phyloP scores from a whole-genome alignment of 2,113 vertebrate species.

The Mionectes macconnelli region DNA sequence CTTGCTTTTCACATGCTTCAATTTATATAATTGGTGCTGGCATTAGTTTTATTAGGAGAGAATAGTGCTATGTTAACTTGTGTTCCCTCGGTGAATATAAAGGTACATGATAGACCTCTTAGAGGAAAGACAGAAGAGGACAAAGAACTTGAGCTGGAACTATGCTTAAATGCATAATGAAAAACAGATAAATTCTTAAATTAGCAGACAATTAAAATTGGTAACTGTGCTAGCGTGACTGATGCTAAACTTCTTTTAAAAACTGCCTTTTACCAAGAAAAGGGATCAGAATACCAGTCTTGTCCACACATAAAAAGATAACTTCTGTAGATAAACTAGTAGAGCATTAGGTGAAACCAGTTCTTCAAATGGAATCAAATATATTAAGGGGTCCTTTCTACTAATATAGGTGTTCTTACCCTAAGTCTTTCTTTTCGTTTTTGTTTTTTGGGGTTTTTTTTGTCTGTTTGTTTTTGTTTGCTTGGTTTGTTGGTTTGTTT shows the following conservation, averaged over 20 bases:
- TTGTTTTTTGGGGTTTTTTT: too few species aligned
- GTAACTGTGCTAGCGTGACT: neutral
- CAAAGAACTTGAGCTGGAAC: neutral
- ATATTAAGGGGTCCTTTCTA: neutral
- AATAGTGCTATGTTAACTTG: neutral
- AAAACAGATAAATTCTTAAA: neutral
- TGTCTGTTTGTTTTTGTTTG: too few species aligned
- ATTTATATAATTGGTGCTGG: neutral
- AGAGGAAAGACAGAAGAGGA: neutral
- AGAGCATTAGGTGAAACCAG: neutral
- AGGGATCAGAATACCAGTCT: neutral
- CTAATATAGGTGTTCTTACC: neutral
- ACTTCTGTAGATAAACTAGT: neutral
- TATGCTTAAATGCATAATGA: neutral
- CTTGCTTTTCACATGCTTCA: neutral
- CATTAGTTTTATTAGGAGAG: neutral
- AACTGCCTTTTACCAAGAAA: neutral
- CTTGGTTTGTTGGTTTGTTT: too few species aligned
- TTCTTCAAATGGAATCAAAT: neutral
- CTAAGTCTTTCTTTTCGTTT: neutral
- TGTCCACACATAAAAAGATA: neutral
- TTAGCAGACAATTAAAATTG: neutral
- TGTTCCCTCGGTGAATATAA: neutral
- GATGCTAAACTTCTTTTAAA: neutral
- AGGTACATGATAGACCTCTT: neutral